A percentile compares a stretch with the other conserved stretches of the same genome.
Evolutionary conservation across 2,113 vertebrate species (phyloP).

Genomic region (Cheirogaleus medius): DNA sequence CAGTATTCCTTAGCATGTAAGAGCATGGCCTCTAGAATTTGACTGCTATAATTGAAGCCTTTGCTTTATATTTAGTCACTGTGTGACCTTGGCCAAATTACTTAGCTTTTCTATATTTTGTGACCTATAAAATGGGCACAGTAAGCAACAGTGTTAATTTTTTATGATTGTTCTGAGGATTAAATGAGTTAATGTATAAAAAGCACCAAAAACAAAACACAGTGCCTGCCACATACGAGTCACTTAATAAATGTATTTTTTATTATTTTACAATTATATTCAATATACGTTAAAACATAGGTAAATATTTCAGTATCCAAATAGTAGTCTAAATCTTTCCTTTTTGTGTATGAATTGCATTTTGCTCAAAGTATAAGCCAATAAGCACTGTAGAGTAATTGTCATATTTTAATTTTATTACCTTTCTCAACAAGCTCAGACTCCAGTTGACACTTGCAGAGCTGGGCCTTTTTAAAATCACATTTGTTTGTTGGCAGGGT

Average conservation of each 20-base stretch:
- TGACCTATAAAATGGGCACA: neutral
- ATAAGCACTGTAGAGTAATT: neutral
- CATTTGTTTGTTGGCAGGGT: slow-evolving; percentile 34
- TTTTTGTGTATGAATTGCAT: neutral
- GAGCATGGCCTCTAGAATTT: neutral
- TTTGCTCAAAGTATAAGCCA: neutral
- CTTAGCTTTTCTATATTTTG: neutral
- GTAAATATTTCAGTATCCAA: neutral
- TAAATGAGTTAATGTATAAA: neutral
- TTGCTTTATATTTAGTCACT: neutral
- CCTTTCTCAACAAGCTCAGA: slow-evolving; percentile 62
- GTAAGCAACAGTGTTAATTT: neutral
- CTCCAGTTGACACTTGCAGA: slow-evolving; percentile 46
- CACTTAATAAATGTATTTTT: neutral
- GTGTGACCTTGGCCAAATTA: neutral
- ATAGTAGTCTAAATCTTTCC: neutral
- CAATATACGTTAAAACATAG: neutral
- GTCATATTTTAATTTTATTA: slow-evolving; percentile 45
- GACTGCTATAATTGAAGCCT: neutral
- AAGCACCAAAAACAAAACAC: neutral
- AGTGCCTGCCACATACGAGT: neutral
- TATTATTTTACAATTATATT: neutral
- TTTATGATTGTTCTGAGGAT: neutral
- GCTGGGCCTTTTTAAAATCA: neutral
- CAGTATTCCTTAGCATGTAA: neutral